A percentile compares a stretch with the other conserved stretches of the same genome.
These are phyloP conservation scores for Drosophila setosimentum DNA, from an alignment of 2,888 invertebrate genomes.

Conservation along the genomic window DNA sequence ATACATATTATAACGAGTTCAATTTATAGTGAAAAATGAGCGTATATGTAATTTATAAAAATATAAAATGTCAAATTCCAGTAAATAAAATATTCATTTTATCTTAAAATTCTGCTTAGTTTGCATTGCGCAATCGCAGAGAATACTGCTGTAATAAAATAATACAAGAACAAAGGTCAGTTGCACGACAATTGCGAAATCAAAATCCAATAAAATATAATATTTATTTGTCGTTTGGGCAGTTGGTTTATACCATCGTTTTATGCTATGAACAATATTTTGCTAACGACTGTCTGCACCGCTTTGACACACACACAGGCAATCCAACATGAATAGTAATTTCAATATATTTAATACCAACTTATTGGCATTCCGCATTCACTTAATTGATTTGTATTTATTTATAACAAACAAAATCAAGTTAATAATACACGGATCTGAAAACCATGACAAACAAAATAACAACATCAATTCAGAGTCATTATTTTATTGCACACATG, in stretches of 20 bases:
- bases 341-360: constrained; percentile 37
- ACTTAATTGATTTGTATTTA: constrained; percentile 61
- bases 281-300: constrained; percentile 35
- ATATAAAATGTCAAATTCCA: constrained; percentile 1
- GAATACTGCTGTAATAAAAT: constrained; percentile 2
- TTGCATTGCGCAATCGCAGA: neutral
- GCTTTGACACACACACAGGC: constrained; percentile 18
- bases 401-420: constrained; percentile 52
- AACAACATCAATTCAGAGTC: constrained; percentile 3
- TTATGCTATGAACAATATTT: constrained; percentile 33
- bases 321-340: constrained; percentile 14
- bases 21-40: neutral
- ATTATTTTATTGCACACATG: constrained; percentile 39
- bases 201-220: constrained; percentile 64
- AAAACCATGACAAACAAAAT: constrained; percentile 37
- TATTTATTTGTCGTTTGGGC: constrained; percentile 44
- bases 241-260: constrained; percentile 11
- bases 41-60: neutral
- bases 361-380: constrained; percentile 30
- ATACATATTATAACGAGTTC: neutral
- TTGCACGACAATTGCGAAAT: constrained; percentile 53
- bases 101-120: neutral
- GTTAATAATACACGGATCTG: constrained; percentile 54
- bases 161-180: constrained; percentile 32
- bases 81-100: constrained; percentile 8